Conservation (phyloP, 2,113 vertebrate species). For the Corydoras sp. region DNA sequence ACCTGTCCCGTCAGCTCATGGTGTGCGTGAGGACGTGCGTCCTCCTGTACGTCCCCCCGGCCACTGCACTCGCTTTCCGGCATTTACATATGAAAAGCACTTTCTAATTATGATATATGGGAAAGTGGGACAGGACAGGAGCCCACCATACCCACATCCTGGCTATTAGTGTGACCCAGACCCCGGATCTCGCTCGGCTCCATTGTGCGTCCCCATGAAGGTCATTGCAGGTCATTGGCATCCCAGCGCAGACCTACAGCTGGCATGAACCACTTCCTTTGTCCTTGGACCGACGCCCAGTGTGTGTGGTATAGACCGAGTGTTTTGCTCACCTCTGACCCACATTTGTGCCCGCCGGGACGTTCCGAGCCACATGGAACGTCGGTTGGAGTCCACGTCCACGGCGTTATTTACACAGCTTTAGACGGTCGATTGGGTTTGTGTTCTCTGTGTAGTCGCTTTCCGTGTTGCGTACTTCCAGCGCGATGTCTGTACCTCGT, state of each 20-base stretch:
- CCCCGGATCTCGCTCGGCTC: background rate
- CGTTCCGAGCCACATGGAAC: background rate
- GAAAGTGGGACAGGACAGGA: constrained; percentile 8
- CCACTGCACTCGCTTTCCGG: no score
- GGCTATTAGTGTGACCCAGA: constrained; percentile 8
- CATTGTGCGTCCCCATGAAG: constrained; percentile 1
- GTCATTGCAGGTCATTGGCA: constrained; percentile 14
- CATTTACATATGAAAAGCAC: background rate
- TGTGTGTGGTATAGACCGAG: background rate
- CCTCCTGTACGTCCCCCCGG: no score
- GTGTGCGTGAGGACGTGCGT: no score
- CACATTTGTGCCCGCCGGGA: constrained; percentile 22
- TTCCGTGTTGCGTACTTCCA: no score
- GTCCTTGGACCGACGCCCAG: constrained; percentile 1
- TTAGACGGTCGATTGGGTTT: no score
- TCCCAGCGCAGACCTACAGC: background rate
- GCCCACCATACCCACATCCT: background rate
- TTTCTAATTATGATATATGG: background rate
- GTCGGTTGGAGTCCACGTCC: background rate
- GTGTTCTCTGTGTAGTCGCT: no score
- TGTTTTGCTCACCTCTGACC: constrained; percentile 27
- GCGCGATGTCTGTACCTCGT: no score
- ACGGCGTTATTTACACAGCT: no score
- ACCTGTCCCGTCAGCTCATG: no score
- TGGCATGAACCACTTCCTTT: constrained; percentile 28